phyloP scores from a whole-genome alignment of 2,888 invertebrate genomes.

The Criorhina ranunculi region DNA sequence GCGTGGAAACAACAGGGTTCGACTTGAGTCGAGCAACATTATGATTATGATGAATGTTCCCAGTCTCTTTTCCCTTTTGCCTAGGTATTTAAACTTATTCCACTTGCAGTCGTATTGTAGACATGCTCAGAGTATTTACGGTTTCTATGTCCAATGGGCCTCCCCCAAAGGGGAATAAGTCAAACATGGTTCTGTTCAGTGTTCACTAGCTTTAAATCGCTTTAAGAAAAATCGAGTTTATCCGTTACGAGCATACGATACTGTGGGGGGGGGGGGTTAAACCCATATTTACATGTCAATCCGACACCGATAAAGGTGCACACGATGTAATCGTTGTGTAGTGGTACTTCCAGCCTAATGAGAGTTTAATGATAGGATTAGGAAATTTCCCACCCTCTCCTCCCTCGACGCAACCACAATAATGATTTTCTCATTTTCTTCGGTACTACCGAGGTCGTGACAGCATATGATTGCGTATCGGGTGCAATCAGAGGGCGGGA shows the following conservation, averaged over 20 bases:
- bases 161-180: not conserved
- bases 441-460: conserved; percentile 11
- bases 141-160: not conserved
- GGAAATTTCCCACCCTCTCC: not conserved
- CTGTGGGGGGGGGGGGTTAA: not conserved
- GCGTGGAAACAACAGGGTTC: conserved; percentile 44
- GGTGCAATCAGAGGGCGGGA: conserved; percentile 23
- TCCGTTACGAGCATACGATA: conserved; percentile 26
- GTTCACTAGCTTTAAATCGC: conserved; percentile 17
- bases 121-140: conserved; percentile 4
- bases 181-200: conserved; percentile 38
- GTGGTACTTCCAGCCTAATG: conserved; percentile 54
- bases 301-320: conserved; percentile 38
- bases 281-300: conserved; percentile 29
- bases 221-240: conserved; percentile 26
- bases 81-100: conserved; percentile 25
- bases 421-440: conserved; percentile 46
- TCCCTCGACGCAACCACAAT: not conserved
- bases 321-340: conserved; percentile 28
- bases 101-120: conserved; percentile 43
- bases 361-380: conserved; percentile 67
- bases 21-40: conserved; percentile 24
- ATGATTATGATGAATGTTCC: conserved; percentile 46
- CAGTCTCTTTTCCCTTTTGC: not conserved
- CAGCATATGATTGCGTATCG: conserved; percentile 30